Base-by-base conservation (phyloP, 2,888 invertebrate genomes). In the Caprella mutica region DNA sequence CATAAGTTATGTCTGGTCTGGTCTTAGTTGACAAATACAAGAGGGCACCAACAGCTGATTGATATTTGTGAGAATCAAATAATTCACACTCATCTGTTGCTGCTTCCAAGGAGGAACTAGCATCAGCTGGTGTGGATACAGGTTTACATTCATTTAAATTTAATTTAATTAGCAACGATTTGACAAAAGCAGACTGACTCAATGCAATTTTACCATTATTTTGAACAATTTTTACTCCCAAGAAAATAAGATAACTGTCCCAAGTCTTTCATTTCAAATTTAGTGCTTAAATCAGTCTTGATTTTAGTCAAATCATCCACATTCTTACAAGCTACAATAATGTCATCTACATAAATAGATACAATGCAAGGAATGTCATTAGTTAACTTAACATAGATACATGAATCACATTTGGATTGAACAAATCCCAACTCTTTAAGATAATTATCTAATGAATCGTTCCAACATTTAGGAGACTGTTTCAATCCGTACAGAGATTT, bases 401-500 rank as follows among this genome's bases (percentile, higher is more conserved):
- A 52, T 26, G 52, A 44, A 35, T 52, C 57, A 44, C 44, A 44
- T 44, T 43, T 40, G 23, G 35, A 46, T 52, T 52, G 53, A 8
- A 26, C 39, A 53, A 57, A 52, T 19, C 52, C 55, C 33, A 39
- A 27, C n/a, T 21, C 19, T 35, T 24, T 43, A 17, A 54, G 29
- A n/a, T 30, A 30, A 40, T 12, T 19, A 50, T 50, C 29, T 29
- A 55, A 21, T 19, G 48, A 27, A 39, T 33, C 9, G 33, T 61
- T 59, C 59, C 61, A 61, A 24, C 38, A 39, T 27, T 52, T 56
- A 12, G 60, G 55, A 35, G 56, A 57, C 35, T 63, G 63, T 21
- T 61, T 57, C 19, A 64, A 42, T 19, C 61, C 64, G 58, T 64
- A 64, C 6, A 64, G 40, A 40, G 55, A 50, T 39, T 61, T 61